Conservation (phyloP, 2,888 invertebrate genomes). For the Tipula confusa region DNA sequence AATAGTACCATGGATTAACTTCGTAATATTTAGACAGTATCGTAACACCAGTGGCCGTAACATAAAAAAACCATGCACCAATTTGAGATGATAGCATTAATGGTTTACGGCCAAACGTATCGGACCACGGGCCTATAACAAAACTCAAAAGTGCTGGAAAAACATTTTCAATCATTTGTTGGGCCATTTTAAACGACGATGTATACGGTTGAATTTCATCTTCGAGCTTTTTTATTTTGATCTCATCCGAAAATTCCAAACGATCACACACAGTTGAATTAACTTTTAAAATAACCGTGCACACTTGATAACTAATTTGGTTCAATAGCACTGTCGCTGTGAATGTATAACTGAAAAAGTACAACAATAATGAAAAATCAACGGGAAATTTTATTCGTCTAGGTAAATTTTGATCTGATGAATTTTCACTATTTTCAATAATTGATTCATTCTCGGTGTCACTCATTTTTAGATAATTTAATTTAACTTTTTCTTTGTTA, state of each 20-base stretch:
- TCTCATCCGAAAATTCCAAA: not conserved
- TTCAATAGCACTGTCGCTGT: not conserved
- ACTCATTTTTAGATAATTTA: not conserved
- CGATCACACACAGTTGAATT: not conserved
- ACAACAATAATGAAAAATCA: not conserved
- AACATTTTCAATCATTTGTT: constrained; percentile 60
- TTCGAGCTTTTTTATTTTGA: constrained; percentile 43
- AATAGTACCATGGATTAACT: constrained; percentile 49
- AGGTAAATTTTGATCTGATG: not conserved
- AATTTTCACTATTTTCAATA: not conserved
- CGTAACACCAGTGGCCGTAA: constrained; percentile 41
- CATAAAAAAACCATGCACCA: constrained; percentile 43
- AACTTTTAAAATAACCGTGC: not conserved
- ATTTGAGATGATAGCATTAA: constrained; percentile 59
- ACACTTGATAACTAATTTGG: constrained; percentile 27
- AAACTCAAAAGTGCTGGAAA: constrained; percentile 64
- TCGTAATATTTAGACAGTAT: constrained; percentile 39
- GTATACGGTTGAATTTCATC: constrained; percentile 61
- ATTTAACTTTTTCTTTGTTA: not conserved
- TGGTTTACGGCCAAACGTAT: constrained; percentile 70
- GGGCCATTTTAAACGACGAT: constrained; percentile 59
- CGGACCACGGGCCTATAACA: constrained; percentile 78
- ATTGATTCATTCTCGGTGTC: not conserved
- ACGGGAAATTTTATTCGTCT: not conserved
- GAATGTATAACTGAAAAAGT: not conserved